A percentile compares a stretch with the other conserved stretches of the same genome.
Evolutionary conservation across 2,113 vertebrate genomes (phyloP).

Genomic region (Australoheros scitulus): DNA sequence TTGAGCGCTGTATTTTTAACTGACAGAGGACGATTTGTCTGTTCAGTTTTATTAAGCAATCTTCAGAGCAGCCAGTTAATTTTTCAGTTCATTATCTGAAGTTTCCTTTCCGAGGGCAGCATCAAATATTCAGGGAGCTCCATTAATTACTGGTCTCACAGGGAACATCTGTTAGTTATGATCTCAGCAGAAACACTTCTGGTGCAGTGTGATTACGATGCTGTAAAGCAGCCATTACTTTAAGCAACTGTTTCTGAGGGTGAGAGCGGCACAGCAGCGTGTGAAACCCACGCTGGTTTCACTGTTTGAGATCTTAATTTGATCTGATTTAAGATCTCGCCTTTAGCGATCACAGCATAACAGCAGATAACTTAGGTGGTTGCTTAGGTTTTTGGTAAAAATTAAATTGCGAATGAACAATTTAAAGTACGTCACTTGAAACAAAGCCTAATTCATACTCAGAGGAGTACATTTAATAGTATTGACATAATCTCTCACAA

Average conservation of each 20-base stretch:
- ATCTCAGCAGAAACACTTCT: constrained; percentile 69
- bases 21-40: background rate
- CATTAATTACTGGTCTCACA: constrained; percentile 71
- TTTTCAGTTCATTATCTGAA: constrained; percentile 54
- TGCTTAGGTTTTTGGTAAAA: background rate
- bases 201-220: constrained; percentile 68
- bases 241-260: constrained; percentile 53
- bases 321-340: background rate
- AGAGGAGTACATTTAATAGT: background rate
- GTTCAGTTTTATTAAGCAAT: constrained; percentile 21
- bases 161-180: constrained; percentile 76
- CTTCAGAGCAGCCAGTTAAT: constrained; percentile 63
- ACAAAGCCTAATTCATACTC: background rate
- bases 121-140: constrained; percentile 65
- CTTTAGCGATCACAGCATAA: background rate
- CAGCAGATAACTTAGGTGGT: too few relatives aligned
- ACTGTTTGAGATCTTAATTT: background rate
- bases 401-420: background rate
- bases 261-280: background rate
- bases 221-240: constrained; percentile 65
- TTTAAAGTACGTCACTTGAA: background rate
- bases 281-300: constrained; percentile 4
- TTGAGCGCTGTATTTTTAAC: background rate
- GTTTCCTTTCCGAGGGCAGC: constrained; percentile 68
- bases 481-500: background rate